Percentiles rank a stretch among this genome's conserved stretches.
Evolutionary conservation across 2,113 vertebrate species (phyloP).

Genomic region (Pterocles burchelli): DNA sequence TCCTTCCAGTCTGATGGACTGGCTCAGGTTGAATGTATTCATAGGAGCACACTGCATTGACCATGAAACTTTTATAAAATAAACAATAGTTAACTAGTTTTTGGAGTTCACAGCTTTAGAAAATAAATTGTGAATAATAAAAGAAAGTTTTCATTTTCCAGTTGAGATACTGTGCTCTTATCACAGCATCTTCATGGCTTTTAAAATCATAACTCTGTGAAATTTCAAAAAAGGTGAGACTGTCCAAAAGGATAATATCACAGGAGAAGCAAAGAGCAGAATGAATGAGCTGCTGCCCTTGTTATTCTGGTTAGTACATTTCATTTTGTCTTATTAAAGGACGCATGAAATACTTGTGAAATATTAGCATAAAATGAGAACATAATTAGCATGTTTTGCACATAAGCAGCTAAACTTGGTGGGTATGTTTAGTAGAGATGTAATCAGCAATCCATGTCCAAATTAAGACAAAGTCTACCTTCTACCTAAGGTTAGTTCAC

Average conservation of each 20-base stretch:
- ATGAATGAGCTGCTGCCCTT: constrained; percentile 69
- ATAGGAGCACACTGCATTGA: constrained; percentile 64
- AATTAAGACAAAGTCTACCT: constrained; percentile 52
- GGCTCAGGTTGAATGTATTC: constrained; percentile 30
- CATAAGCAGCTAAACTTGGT: constrained; percentile 60
- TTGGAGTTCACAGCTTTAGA: not conserved
- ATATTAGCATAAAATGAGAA: constrained; percentile 75
- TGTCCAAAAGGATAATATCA: constrained; percentile 68
- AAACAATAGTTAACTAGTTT: not conserved
- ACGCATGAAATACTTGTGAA: constrained; percentile 87
- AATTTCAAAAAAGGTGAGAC: constrained; percentile 22
- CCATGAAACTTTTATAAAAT: not conserved
- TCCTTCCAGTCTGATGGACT: constrained; percentile 7
- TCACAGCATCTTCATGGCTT: constrained; percentile 42
- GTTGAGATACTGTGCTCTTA: constrained; percentile 68
- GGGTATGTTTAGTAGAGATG: constrained; percentile 34
- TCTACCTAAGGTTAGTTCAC: constrained; percentile 56
- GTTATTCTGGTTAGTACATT: constrained; percentile 78
- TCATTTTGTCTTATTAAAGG: constrained; percentile 71
- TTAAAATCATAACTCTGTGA: not conserved
- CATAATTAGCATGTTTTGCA: constrained; percentile 61
- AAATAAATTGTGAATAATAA: not conserved
- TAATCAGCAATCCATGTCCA: constrained; percentile 45
- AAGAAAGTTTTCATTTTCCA: not conserved
- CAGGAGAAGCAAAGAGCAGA: constrained; percentile 75